Percentiles rank a stretch among this genome's conserved stretches.
Conservation (phyloP, 1,140 invertebrate species). For the Scylla paramamosain region DNA sequence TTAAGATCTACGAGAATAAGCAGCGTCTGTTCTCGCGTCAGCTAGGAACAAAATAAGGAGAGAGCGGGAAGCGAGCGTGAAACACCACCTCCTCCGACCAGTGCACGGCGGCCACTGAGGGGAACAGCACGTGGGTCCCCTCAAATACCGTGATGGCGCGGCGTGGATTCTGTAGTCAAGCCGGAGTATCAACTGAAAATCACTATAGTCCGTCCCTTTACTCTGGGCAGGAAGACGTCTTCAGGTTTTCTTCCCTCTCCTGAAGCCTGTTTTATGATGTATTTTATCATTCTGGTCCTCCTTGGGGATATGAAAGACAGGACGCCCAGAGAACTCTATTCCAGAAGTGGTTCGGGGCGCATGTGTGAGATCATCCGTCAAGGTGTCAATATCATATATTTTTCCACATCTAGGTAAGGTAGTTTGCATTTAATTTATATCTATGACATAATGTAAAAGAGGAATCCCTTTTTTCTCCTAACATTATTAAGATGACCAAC, state of each 20-base stretch:
- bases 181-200: conserved; percentile 22
- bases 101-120: conserved; percentile 8
- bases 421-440: neutral
- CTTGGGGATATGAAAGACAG: neutral
- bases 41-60: neutral
- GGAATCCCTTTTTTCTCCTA: too few species aligned
- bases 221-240: neutral
- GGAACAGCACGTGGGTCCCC: neutral
- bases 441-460: too few species aligned
- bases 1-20: too few species aligned
- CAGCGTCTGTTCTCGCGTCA: too few species aligned
- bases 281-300: neutral
- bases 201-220: neutral
- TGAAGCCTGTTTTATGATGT: neutral
- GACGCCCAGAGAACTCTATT: neutral
- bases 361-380: neutral
- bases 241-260: neutral
- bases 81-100: neutral
- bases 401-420: neutral
- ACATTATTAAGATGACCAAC: too few species aligned
- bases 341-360: neutral
- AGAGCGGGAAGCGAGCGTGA: neutral
- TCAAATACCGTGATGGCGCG: neutral
- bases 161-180: conserved; percentile 7
- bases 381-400: neutral